Base-by-base conservation (phyloP, 2,888 invertebrate species). In the Amorpha juglandis region DNA sequence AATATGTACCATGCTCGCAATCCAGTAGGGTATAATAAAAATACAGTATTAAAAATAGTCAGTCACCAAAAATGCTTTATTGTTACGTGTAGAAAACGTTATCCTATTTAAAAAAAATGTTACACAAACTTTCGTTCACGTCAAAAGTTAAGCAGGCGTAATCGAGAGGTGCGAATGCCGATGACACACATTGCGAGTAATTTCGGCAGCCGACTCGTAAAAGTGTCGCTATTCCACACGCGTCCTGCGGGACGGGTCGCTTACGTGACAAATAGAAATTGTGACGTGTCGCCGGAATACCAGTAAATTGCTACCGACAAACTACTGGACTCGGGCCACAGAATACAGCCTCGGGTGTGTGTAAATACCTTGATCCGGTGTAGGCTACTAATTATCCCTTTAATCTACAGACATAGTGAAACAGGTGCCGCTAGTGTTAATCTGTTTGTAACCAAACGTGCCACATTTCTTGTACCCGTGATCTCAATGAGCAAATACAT, bases 221-320 rank as follows among this genome's bases (percentile, higher is more conserved):
- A 52, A 0, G 6, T 45, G 14, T 45, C 45, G 6, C 9, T 38
- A 38, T 4, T 27, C 4, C 42, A 0, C 7, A 42, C 42, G 42
- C 16, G 19, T 58, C 58, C 58, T 42, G 38, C 16, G 38, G 55
- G 55, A 42, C 11, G 42, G 58, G 14, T 58, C 58, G 19, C 42
- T 58, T 42, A 58, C 58, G 58, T 38, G 58, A 58, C 58, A 58
- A 58, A 58, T 58, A 58, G 58, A 19, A 58, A 58, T 42, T 58
- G 58, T 42, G 42, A 58, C 42, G 42, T 58, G 58, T 58, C 45
- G 33, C 33, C 8, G 8, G 35, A 33, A 58, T 16, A 19, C 33
- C 3, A 6, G 42, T 19, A 42, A 58, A 58, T 42, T 58, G 38
- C 19, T 19, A 19, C 45, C 1, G 45, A 9, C n/a, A 42, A 42